phyloP scores from a whole-genome alignment of 2,113 vertebrate genomes.

The Hemiprocne comata region DNA sequence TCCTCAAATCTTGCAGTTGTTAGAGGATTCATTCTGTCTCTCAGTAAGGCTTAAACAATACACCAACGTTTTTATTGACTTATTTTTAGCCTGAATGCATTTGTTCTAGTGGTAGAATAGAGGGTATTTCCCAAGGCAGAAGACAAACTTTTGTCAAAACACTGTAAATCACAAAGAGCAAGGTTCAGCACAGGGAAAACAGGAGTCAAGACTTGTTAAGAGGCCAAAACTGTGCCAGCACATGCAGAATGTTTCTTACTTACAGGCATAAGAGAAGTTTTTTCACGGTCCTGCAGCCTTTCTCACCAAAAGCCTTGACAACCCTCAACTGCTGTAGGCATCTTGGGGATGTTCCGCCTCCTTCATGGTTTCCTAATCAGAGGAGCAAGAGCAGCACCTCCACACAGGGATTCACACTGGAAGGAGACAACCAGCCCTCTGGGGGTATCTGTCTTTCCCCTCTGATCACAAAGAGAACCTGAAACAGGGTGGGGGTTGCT shows the following conservation, averaged over 20 bases:
- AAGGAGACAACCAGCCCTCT: neutral
- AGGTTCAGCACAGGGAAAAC: neutral
- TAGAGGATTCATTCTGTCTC: neutral
- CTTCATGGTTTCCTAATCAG: neutral
- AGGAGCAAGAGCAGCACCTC: neutral
- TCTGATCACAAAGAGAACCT: neutral
- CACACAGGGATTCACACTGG: neutral
- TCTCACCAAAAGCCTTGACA: constrained; percentile 6
- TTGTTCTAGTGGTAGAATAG: neutral
- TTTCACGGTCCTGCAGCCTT: neutral
- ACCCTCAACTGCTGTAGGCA: neutral
- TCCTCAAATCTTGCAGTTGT: neutral
- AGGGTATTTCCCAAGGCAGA: constrained; percentile 46
- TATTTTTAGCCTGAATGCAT: neutral
- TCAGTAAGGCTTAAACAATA: neutral
- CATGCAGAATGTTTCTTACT: constrained; percentile 21
- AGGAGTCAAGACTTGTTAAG: constrained; percentile 11
- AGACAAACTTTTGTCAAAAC: constrained; percentile 39
- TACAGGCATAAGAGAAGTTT: constrained; percentile 20
- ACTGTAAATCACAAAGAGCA: neutral
- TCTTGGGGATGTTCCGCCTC: neutral
- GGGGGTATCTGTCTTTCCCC: neutral
- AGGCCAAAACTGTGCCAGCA: neutral
- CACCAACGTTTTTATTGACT: neutral
- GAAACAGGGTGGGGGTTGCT: neutral